Conservation (phyloP, 1,140 invertebrate genomes). For the Coelopa frigida region DNA sequence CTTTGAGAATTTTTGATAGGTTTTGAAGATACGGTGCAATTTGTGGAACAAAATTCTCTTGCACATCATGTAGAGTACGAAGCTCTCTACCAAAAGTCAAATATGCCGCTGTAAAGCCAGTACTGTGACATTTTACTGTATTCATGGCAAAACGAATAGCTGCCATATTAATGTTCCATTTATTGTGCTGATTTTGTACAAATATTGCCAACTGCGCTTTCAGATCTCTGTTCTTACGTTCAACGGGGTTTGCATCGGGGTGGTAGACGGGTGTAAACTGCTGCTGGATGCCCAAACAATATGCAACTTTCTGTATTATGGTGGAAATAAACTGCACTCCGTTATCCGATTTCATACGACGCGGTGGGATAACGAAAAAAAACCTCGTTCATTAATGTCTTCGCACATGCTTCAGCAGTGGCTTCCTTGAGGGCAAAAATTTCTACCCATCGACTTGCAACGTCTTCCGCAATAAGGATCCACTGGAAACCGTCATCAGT, state of each 20-base stretch:
- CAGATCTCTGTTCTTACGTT: constrained; percentile 35
- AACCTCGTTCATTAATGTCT: constrained; percentile 2
- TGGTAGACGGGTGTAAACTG: too few species aligned
- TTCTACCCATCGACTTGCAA: too few species aligned
- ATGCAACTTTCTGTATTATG: constrained; percentile 13
- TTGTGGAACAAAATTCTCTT: constrained; percentile 25
- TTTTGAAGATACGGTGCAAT: constrained; percentile 21
- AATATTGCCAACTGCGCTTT: constrained; percentile 39
- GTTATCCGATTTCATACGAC: constrained; percentile 10
- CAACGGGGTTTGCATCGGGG: constrained; percentile 38
- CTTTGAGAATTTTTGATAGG: too few species aligned
- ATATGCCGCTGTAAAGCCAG: constrained; percentile 43
- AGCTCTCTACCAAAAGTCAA: constrained; percentile 37
- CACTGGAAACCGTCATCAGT: too few species aligned
- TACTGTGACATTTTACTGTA: constrained; percentile 34
- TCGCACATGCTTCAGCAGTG: too few species aligned
- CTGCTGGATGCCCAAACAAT: constrained; percentile 26
- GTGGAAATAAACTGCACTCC: constrained; percentile 8
- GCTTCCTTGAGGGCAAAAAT: too few species aligned
- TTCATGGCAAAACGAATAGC: constrained; percentile 44
- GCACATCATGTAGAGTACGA: constrained; percentile 19
- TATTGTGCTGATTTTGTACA: constrained; percentile 21
- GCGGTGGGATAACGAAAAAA: constrained; percentile 12
- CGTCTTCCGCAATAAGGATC: too few species aligned
- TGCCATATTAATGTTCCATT: constrained; percentile 36